Percentiles rank a stretch among this genome's conserved stretches.
phyloP scores from a whole-genome alignment of 2,888 invertebrate species.

The Pilophorus perplexus region DNA sequence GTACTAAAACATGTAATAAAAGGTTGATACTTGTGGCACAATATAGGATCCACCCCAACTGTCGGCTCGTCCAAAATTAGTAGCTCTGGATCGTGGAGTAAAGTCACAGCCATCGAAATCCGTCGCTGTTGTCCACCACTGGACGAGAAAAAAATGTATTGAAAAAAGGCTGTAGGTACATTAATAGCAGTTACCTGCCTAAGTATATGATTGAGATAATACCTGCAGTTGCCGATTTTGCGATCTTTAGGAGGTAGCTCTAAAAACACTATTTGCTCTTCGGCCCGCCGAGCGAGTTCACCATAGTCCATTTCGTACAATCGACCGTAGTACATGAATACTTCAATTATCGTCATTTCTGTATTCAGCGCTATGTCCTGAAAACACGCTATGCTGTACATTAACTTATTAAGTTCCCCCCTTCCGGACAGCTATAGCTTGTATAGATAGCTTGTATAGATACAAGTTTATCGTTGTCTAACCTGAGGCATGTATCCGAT shows the following conservation, averaged over 20 bases:
- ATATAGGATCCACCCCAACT: slow-evolving; percentile 29
- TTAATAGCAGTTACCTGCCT: too few species aligned
- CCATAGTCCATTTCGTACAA: slow-evolving; percentile 28
- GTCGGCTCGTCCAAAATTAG: slow-evolving; percentile 38
- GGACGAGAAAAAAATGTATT: not conserved
- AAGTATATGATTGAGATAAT: too few species aligned
- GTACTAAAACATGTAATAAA: too few species aligned
- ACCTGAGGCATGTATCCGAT: slow-evolving; percentile 60
- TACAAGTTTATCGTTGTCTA: slow-evolving; percentile 40
- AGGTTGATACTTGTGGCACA: slow-evolving; percentile 34
- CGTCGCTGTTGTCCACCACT: slow-evolving; percentile 37
- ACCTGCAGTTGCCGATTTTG: slow-evolving; percentile 33
- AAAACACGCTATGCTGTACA: too few species aligned
- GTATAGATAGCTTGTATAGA: too few species aligned
- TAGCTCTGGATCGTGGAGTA: slow-evolving; percentile 39
- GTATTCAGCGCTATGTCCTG: slow-evolving; percentile 39
- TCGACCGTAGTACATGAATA: slow-evolving; percentile 33
- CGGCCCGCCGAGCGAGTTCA: not conserved
- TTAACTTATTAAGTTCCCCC: too few species aligned
- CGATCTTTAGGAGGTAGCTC: slow-evolving; percentile 32
- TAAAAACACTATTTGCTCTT: slow-evolving; percentile 20
- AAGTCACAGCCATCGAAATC: slow-evolving; percentile 34
- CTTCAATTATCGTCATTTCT: slow-evolving; percentile 33
- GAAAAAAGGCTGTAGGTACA: not conserved
- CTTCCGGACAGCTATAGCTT: too few species aligned